Percentiles rank a stretch among this genome's conserved stretches.
These are phyloP conservation scores for Tetramorium simillimum DNA, from an alignment of 1,140 invertebrate genomes.

Conservation along the genomic window DNA sequence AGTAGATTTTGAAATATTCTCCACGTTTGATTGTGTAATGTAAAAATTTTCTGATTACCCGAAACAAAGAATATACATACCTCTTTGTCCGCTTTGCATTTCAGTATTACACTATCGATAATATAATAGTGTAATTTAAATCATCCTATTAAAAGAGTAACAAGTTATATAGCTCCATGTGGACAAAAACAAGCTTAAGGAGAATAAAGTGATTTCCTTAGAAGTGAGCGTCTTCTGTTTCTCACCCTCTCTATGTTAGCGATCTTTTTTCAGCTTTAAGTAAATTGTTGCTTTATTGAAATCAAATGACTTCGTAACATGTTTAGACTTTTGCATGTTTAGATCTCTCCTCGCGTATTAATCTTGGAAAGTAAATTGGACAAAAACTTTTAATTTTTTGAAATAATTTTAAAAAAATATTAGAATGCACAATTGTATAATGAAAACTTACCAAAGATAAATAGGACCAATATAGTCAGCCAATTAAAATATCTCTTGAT, in stretches of 20 bases:
- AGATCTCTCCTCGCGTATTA: neutral
- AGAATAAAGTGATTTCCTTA: slow-evolving; percentile 74
- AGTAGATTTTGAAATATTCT: slow-evolving; percentile 70
- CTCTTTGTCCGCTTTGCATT: slow-evolving; percentile 74
- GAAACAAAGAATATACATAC: slow-evolving; percentile 66
- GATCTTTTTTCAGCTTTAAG: neutral
- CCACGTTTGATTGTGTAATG: slow-evolving; percentile 63
- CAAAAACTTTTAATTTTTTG: neutral
- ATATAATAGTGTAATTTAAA: slow-evolving; percentile 76
- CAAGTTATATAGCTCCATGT: slow-evolving; percentile 72
- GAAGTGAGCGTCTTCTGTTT: slow-evolving; percentile 33
- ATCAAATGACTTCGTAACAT: neutral
- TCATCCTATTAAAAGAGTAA: slow-evolving; percentile 72
- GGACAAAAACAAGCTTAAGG: slow-evolving; percentile 71
- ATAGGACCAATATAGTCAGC: neutral
- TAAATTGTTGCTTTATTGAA: slow-evolving; percentile 2
- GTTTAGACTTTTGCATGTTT: neutral
- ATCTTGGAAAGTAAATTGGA: neutral
- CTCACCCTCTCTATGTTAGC: neutral
- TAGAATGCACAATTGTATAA: neutral
- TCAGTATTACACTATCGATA: slow-evolving; percentile 73
- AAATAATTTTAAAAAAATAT: slow-evolving; percentile 6
- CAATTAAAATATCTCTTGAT: neutral
- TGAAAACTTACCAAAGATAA: slow-evolving; percentile 15
- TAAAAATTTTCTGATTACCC: slow-evolving; percentile 66